Conservation (phyloP, 2,113 vertebrate species). For the Muntiacus muntjak region DNA sequence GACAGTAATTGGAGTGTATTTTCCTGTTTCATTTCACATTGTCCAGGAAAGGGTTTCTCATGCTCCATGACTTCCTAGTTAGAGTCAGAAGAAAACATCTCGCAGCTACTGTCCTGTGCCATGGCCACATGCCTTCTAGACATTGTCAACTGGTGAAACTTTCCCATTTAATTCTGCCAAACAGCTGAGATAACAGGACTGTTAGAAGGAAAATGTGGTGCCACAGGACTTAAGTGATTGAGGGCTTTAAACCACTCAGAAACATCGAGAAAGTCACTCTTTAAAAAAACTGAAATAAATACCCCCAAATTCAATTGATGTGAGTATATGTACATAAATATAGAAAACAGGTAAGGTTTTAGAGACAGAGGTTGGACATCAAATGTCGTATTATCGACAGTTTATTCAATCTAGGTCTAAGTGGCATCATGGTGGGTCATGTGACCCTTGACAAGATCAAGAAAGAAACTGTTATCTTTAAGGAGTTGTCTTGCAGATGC, state of each 20-base stretch:
- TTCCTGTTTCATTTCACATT: conserved; percentile 44
- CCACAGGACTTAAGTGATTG: background rate
- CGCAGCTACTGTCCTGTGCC: background rate
- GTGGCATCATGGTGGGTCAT: background rate
- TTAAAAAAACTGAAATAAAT: background rate
- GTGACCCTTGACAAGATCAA: background rate
- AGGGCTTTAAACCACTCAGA: background rate
- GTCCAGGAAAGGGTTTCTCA: conserved; percentile 40
- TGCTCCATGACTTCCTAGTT: conserved; percentile 35
- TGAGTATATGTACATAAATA: background rate
- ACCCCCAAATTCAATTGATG: background rate
- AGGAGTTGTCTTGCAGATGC: background rate
- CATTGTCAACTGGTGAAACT: background rate
- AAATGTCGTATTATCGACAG: background rate
- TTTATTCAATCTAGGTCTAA: background rate
- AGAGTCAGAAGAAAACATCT: conserved; percentile 29
- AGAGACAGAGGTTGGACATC: background rate
- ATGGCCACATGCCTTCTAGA: background rate
- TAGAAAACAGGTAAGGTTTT: background rate
- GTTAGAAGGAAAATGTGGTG: background rate
- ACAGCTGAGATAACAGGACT: background rate
- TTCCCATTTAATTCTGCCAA: background rate
- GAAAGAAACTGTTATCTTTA: background rate
- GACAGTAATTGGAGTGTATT: conserved; percentile 30
- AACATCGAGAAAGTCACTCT: background rate